Conservation (phyloP, 1,140 invertebrate genomes). For the Leptopilina clavipes region DNA sequence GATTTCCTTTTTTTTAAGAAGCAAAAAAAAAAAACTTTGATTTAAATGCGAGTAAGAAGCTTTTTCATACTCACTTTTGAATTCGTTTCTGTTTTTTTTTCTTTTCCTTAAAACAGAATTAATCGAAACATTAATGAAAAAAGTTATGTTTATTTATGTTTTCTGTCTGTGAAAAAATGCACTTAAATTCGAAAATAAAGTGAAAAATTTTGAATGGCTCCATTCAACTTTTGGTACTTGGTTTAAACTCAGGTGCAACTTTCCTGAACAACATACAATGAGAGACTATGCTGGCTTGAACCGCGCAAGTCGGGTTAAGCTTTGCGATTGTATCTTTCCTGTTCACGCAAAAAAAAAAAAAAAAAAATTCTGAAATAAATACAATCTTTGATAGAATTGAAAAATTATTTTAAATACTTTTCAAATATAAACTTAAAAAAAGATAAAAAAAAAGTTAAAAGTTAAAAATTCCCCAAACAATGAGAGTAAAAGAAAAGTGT, state of each 20-base stretch:
- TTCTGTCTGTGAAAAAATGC: neutral
- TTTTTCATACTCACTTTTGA: neutral
- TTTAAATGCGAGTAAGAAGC: neutral
- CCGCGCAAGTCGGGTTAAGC: conserved; percentile 60
- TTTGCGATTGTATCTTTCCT: conserved; percentile 47
- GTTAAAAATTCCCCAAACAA: too few species aligned
- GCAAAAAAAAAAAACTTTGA: neutral
- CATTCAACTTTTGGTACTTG: neutral
- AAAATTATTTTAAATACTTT: neutral
- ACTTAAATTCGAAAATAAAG: conserved; percentile 10
- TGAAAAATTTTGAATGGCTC: neutral
- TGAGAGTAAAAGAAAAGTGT: neutral
- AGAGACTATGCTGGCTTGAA: conserved; percentile 12
- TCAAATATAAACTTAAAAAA: neutral
- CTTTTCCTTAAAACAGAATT: neutral
- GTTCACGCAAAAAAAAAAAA: conserved; percentile 28
- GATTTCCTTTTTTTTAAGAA: too few species aligned
- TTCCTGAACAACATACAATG: neutral
- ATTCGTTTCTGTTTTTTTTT: too few species aligned
- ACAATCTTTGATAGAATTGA: neutral
- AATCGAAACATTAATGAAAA: neutral
- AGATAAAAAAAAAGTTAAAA: too few species aligned
- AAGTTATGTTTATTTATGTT: neutral
- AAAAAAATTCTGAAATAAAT: neutral
- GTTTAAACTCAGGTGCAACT: conserved; percentile 19